Base-by-base conservation (phyloP, 2,888 invertebrate species). In the Drosophila antonietae region DNA sequence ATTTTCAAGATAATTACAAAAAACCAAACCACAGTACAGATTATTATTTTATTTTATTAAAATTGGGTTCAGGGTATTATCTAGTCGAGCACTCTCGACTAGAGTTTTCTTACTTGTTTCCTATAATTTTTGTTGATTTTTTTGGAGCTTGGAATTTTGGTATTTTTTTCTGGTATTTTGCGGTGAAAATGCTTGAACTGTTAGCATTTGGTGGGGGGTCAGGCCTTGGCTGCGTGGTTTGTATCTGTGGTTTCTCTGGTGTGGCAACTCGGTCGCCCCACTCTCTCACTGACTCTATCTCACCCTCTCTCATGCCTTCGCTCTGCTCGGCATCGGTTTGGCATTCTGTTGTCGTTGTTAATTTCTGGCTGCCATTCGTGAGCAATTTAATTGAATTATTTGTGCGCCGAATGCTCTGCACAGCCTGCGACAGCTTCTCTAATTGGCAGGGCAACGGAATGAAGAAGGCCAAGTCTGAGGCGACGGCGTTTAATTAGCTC, bases 381-480 rank as follows among this genome's bases (percentile, higher is more conserved):
- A 71, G 70, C 81, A 78, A 69, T 81, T 89, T 85, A 85, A 85
- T 85, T 85, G 89, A 85, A 85, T 85, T 88, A 85, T 84, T 82
- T 78, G 85, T 57, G 68, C 61, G 68, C 63, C 62, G 69, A 64
- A 68, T 70, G 66, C 77, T 74, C 64, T 46, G 47, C 62, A 59
- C 51, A 74, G 85, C 74, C 84, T 72, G 78, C 74, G 80, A 75
- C 80, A 75, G 85, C 73, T 75, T 70, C 82, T 78, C 82, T 84
- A 89, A 85, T 89, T 85, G 81, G 88, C 55, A 62, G 55, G 61
- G 73, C 63, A 64, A 72, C 64, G 81, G 53, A 37, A 41, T 65
- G 68, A 12, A n/a, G 74, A n/a, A n/a, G 74, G 41, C 70, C 39
- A 46, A 43, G 63, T 52, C 68, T 37, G 55, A 57, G 82, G 74